phyloP scores from a whole-genome alignment of 2,888 invertebrate species.

The Lasioglossum oenotherae region DNA sequence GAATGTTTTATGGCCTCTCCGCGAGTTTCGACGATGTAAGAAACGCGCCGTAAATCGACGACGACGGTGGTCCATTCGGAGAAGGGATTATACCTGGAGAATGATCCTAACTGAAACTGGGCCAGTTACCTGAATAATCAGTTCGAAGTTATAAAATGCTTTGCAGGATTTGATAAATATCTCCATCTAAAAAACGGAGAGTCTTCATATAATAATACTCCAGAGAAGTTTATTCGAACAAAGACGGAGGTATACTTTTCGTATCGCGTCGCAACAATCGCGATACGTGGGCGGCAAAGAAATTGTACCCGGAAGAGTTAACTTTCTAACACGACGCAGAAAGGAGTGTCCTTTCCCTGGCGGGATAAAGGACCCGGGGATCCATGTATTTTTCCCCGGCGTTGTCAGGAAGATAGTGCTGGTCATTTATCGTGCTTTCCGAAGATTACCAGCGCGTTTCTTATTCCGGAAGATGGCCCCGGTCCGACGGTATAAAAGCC shows the following conservation, averaged over 20 bases:
- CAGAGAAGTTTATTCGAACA: background rate
- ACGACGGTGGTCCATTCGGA: background rate
- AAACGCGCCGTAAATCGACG: background rate
- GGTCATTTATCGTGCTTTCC: conserved; percentile 43
- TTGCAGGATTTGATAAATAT: background rate
- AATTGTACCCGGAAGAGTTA: conserved; percentile 9
- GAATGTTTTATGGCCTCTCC: background rate
- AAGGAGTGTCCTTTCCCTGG: background rate
- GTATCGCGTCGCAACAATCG: background rate
- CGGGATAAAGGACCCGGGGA: conserved; percentile 18
- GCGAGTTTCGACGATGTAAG: background rate
- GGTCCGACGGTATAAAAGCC: background rate
- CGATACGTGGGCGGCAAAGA: background rate
- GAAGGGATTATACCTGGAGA: background rate
- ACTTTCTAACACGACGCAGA: background rate
- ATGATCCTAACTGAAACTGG: background rate
- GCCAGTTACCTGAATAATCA: background rate
- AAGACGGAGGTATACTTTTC: background rate
- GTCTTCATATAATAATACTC: background rate
- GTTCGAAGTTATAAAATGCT: background rate
- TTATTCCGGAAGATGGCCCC: background rate
- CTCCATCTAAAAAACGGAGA: background rate
- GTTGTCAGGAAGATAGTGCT: conserved; percentile 36
- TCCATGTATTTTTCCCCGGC: conserved; percentile 28
- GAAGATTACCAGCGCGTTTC: conserved; percentile 47